Evolutionary conservation across 2,113 vertebrate genomes (phyloP), one percentile per base, ranked within the genome.

Genomic region (Eidolon helvum): DNA sequence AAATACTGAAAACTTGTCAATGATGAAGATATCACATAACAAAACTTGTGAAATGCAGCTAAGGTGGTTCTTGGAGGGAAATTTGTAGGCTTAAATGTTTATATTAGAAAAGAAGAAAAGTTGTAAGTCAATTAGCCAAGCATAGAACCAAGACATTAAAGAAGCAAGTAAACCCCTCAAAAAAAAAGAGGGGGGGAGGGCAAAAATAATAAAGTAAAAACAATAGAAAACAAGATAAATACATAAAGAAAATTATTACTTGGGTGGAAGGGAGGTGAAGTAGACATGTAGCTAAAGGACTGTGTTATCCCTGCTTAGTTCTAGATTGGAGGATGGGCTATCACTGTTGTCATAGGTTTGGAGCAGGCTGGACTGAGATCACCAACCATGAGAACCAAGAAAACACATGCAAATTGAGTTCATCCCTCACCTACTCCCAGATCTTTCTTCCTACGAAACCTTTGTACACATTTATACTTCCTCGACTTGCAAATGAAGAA

Each of bases 81-180:
- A 84, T 61, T 18, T 82, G 9, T 90, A 61, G 57, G 50, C 74
- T 78, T 38, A n/a, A 93, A 71, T 77, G 50, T 75, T 68, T 94
- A 40, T 28, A 48, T 90, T 72, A 93, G 26, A 63, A 94, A 74
- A 61, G 12, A 90, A 88, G 43, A 93, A 96, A 80, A 93, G 19
- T 53, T 45, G 26, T 74, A 84, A 83, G 66, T 71, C 55, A 53
- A 4, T 90, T 40, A 83, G 26, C 28, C n/a, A 69, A 83, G 2
- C 21, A 30, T 65, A 65, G 66, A 91, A 38, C 63, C 38, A 82
- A 10, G 22, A 33, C 5, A 5, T 84, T 88, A 91, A 28, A 85
- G 12, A 30, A 87, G 40, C 72, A 55, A 95, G 66, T 68, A 94
- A 90, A 53, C 16, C 11, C 8, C 9, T 65, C 30, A 21, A 18